Evolutionary conservation across 2,888 invertebrate species (phyloP), one percentile per base, ranked within the genome.

Genomic region (Iphiclides podalirius): DNA sequence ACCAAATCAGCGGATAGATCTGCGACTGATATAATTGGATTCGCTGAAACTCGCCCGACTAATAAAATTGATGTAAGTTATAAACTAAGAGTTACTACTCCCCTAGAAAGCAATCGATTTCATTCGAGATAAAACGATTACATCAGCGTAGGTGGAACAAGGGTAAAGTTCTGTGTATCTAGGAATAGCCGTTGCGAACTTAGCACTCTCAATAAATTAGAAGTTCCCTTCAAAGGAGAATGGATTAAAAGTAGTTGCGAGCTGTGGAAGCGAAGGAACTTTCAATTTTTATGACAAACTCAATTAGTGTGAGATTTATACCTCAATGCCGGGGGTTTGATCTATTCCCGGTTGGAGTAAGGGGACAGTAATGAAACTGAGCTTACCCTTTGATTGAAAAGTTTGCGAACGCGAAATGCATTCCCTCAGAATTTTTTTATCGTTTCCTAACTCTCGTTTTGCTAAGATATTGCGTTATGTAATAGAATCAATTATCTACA

Each of bases 251-350:
- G 83, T 84, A 87, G 76, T 80, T 77, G 43, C 60, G 75, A 82
- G 75, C 81, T 74, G 75, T 74, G 77, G 66, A 66, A 76, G 73
- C 69, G 73, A 66, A 61, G 64, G 78, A 85, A 86, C 82, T 87
- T 87, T 80, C 79, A 85, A 84, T 87, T 87, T 87, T 86, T 88
- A 87, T 86, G 84, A 87, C 81, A 82, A 85, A 86, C 79, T 83
- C 76, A 85, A 84, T 85, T 85, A 86, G 68, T 66, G 64, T 52
- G 60, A 70, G 78, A 85, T 85, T 84, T 86, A 86, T 84, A 69
- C 54, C 64, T 71, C 73, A 72, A 69, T 74, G 64, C 78, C 69
- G 60, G 63, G 62, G 67, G 52, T 57, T 65, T 64, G 74, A 71
- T 70, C 63, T 65, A 65, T 66, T 67, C 64, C 67, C 58, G 59